phyloP scores from a whole-genome alignment of 2,888 invertebrate species.

The Stenolophus ochropezus region DNA sequence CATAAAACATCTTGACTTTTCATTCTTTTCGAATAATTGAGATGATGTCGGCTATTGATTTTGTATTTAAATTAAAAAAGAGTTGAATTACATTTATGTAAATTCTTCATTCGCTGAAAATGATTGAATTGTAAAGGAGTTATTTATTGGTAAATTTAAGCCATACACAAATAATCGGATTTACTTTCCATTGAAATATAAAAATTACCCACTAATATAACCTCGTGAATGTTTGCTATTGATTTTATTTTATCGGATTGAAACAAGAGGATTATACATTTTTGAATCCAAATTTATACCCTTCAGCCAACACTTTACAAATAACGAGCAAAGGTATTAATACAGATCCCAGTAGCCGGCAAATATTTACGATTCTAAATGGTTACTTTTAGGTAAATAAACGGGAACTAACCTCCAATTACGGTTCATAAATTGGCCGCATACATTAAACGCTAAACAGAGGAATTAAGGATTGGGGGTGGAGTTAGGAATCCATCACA shows the following conservation, averaged over 20 bases:
- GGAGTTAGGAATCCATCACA: too few species aligned
- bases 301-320: slow-evolving; percentile 12
- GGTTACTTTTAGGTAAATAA: background rate
- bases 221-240: slow-evolving; percentile 2
- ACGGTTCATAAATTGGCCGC: background rate
- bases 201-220: slow-evolving; percentile 9
- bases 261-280: slow-evolving; percentile 21
- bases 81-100: background rate
- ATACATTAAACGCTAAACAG: background rate
- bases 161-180: slow-evolving; percentile 34
- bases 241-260: slow-evolving; percentile 24
- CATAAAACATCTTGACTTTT: too few species aligned
- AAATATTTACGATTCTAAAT: background rate
- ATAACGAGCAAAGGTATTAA: background rate
- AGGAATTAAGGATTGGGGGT: background rate
- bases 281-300: slow-evolving; percentile 30
- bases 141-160: slow-evolving; percentile 30
- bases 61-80: background rate
- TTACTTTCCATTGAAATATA: slow-evolving; percentile 14
- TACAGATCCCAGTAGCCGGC: background rate
- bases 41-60: background rate
- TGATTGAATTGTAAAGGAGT: background rate
- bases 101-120: background rate
- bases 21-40: too few species aligned
- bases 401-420: background rate